Conservation (phyloP, 1,140 invertebrate species). For the Drosophila neocordata region DNA sequence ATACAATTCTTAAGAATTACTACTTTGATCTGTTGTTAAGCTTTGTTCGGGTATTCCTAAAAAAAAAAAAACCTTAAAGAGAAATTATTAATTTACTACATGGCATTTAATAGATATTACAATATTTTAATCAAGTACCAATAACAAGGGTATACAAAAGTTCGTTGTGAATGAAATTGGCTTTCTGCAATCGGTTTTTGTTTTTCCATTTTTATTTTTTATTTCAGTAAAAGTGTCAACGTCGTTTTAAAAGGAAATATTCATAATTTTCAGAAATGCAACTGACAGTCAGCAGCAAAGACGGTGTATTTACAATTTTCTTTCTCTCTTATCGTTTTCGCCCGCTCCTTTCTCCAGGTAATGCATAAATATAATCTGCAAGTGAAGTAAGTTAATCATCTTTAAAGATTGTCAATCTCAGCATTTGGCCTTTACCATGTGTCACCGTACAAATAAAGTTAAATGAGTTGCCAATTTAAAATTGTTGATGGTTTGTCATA, state of each 20-base stretch:
- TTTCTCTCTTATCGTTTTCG: not conserved
- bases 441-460: conserved; percentile 40
- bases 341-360: not conserved
- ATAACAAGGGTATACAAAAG: not conserved
- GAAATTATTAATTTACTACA: too few species aligned
- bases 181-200: not conserved
- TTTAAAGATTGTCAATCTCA: not conserved
- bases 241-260: conserved; percentile 48
- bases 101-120: too few species aligned
- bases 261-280: conserved; percentile 50
- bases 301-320: conserved; percentile 6
- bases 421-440: not conserved
- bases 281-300: conserved; percentile 43
- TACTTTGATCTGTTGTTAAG: too few species aligned
- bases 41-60: too few species aligned
- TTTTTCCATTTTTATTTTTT: conserved; percentile 11
- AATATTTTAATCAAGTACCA: too few species aligned
- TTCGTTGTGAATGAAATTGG: not conserved
- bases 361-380: conserved; percentile 26
- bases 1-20: too few species aligned
- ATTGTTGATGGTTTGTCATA: conserved; percentile 44
- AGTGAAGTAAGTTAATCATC: conserved; percentile 9
- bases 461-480: conserved; percentile 33
- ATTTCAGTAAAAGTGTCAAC: conserved; percentile 52
- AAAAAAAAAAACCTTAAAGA: too few species aligned